These are phyloP conservation scores for Exephanes ischioxanthus DNA, from an alignment of 2,888 invertebrate species.

Conservation along the genomic window DNA sequence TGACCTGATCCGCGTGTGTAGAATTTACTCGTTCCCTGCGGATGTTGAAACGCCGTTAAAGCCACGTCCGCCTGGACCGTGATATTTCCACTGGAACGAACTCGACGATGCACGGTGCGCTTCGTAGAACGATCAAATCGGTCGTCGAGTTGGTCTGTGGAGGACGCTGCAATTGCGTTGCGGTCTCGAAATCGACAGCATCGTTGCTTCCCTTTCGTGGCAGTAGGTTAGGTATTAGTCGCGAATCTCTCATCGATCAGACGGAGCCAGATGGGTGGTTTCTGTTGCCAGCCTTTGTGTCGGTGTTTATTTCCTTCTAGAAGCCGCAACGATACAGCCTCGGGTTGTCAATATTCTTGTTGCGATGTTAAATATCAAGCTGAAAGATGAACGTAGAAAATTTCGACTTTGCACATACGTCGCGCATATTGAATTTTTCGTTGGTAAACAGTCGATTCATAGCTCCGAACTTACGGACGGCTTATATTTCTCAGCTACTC, in stretches of 20 bases:
- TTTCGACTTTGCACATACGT: not conserved
- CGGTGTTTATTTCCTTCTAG: not conserved
- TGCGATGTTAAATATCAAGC: not conserved
- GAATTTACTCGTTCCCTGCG: not conserved
- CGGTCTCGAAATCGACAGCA: not conserved
- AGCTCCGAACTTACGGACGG: not conserved
- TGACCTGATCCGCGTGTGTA: not conserved
- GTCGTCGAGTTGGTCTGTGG: slow-evolving; percentile 6
- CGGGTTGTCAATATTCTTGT: not conserved
- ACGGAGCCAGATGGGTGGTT: not conserved
- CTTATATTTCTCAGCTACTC: not conserved
- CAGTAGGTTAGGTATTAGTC: slow-evolving; percentile 22
- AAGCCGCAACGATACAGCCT: not conserved
- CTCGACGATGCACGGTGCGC: not conserved
- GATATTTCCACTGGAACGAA: slow-evolving; percentile 23
- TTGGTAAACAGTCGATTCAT: not conserved
- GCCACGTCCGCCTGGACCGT: not conserved
- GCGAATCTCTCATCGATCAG: slow-evolving; percentile 33
- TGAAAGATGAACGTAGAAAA: not conserved
- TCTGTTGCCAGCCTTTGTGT: not conserved
- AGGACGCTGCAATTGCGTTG: not conserved
- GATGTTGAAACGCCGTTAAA: not conserved
- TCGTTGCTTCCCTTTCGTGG: not conserved
- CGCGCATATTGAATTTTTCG: not conserved
- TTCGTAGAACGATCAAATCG: slow-evolving; percentile 19